Conservation (phyloP, 2,888 invertebrate species). For the Lypha dubia region DNA sequence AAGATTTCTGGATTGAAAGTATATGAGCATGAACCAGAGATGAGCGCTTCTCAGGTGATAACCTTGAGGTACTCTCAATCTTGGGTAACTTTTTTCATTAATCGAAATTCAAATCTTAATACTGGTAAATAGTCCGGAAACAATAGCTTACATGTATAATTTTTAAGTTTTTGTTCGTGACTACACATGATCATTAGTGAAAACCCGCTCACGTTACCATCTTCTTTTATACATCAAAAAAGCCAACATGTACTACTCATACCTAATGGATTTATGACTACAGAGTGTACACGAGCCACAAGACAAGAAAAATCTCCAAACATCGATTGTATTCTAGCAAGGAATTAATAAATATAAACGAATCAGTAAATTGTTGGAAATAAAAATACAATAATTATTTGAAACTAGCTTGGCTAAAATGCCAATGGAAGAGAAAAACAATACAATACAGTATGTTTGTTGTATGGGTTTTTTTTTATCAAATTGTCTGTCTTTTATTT, state of each 20-base stretch:
- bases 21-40: background rate
- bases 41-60: background rate
- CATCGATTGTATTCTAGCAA: slow-evolving; percentile 32
- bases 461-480: slow-evolving; percentile 39
- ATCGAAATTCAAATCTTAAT: too few species aligned
- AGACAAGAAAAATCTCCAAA: slow-evolving; percentile 26
- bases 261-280: slow-evolving; percentile 31
- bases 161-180: background rate
- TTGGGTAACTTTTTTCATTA: background rate
- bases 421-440: slow-evolving; percentile 66
- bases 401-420: slow-evolving; percentile 74
- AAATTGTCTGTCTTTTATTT: background rate
- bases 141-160: too few species aligned
- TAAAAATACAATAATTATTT: slow-evolving; percentile 62
- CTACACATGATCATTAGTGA: background rate
- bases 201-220: background rate
- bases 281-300: slow-evolving; percentile 51
- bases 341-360: slow-evolving; percentile 50
- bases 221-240: background rate
- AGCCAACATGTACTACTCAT: slow-evolving; percentile 26
- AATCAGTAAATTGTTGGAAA: slow-evolving; percentile 58
- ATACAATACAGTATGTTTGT: slow-evolving; percentile 7
- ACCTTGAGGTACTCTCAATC: background rate
- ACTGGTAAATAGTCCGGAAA: too few species aligned
- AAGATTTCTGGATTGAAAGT: slow-evolving; percentile 11